Evolutionary conservation across 2,888 invertebrate genomes (phyloP), one percentile per base, ranked within the genome.

Genomic region (Carabus problematicus): DNA sequence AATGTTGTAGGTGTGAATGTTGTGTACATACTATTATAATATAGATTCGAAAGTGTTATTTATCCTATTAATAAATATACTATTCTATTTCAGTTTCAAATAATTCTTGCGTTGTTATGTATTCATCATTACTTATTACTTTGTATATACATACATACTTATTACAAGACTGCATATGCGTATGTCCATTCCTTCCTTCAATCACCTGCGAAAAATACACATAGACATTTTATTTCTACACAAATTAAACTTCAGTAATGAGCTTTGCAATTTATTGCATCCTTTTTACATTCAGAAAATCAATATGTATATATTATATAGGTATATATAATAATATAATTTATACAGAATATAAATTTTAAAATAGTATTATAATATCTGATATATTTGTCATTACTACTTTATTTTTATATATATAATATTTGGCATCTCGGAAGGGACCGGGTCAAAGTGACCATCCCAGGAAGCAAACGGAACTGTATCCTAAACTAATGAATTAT

Each of bases 41-140:
- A 69, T 69, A 69, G 69, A 69, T 69, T 69, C 62, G 62, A 69
- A 69, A 69, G 69, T 69, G 69, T 69, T 69, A 69, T 69, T 69
- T 69, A 69, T 69, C 69, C 69, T 69, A 69, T 69, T 69, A 69
- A 69, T 69, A 69, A 69, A 69, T 69, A 69, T 69, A 69, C 69
- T 69, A 69, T 62, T 69, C 69, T 69, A 69, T 62, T 69, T 69
- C 69, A 69, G 69, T 69, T 69, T 69, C 69, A 67, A 67, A 67
- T 67, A 67, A 19, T 39, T 18, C 8, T 56, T 12, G 40, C 56
- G 11, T 52, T 52, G 19, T 52, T 29, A 2, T 29, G 29, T 29
- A 29, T 29, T 29, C 29, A 29, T 29, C 6, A 29, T 29, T 29
- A 29, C 29, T 29, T 29, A 29, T 29, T 29, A 9, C 19, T 52